phyloP scores from a whole-genome alignment of 2,113 vertebrate species.

The Numenius arquata region DNA sequence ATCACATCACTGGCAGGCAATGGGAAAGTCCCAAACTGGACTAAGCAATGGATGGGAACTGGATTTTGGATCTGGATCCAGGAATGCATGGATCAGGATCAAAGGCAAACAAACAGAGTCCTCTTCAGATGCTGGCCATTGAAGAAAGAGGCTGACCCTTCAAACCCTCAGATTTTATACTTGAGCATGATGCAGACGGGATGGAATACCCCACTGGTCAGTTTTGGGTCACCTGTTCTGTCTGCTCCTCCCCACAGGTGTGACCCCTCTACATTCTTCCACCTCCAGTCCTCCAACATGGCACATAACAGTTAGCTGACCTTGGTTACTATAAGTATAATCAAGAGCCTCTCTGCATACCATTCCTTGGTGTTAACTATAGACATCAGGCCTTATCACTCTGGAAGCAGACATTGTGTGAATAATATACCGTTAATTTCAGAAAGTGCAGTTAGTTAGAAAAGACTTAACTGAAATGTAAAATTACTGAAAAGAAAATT shows the following conservation, averaged over 20 bases:
- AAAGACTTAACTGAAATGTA: neutral
- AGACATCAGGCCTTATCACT: neutral
- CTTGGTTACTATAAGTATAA: neutral
- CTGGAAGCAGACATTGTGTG: neutral
- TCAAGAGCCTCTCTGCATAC: neutral
- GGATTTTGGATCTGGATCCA: neutral
- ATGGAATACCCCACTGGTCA: neutral
- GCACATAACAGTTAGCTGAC: neutral
- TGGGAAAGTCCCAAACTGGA: neutral
- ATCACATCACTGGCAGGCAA: neutral
- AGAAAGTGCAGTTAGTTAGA: neutral
- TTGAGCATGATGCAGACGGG: neutral
- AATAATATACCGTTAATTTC: neutral
- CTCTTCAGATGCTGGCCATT: neutral
- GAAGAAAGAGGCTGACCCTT: neutral
- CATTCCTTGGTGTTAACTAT: neutral
- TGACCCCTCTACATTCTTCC: neutral
- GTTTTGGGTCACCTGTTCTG: neutral
- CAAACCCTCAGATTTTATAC: neutral
- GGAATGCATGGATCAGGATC: neutral
- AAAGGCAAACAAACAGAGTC: neutral
- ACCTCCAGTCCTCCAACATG: neutral
- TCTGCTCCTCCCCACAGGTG: neutral
- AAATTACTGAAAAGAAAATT: neutral
- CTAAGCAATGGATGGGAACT: neutral